Percentiles rank a stretch among this genome's conserved stretches.
These are phyloP conservation scores for Elanoides forficatus DNA, from an alignment of 2,113 vertebrate genomes.

Conservation along the genomic window DNA sequence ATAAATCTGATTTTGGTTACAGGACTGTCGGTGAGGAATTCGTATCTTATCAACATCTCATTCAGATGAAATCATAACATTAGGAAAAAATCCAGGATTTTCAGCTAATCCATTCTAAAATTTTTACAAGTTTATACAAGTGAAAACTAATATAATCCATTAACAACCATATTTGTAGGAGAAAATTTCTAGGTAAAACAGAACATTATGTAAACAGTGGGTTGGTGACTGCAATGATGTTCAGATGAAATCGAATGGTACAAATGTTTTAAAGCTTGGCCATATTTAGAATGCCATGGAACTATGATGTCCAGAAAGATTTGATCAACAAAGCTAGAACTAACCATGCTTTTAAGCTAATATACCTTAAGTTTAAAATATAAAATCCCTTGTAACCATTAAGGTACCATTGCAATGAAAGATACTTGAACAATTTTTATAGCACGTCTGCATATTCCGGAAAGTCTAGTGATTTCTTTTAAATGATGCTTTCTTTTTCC, in stretches of 20 bases:
- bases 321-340: neutral
- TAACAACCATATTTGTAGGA: neutral
- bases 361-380: neutral
- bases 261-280: neutral
- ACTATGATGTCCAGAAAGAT: neutral
- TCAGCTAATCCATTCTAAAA: neutral
- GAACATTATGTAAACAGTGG: neutral
- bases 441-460: neutral
- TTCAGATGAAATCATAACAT: neutral
- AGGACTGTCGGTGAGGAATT: neutral
- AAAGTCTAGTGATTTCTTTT: neutral
- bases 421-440: neutral
- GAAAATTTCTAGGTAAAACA: neutral
- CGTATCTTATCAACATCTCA: neutral
- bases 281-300: neutral
- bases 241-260: neutral
- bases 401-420: neutral
- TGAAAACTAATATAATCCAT: slow-evolving; percentile 27
- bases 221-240: neutral
- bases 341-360: neutral
- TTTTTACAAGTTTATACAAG: neutral
- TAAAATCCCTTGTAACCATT: neutral
- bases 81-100: neutral
- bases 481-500: neutral
- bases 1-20: neutral